phyloP scores from a whole-genome alignment of 2,113 vertebrate genomes.

The Fulica atra region DNA sequence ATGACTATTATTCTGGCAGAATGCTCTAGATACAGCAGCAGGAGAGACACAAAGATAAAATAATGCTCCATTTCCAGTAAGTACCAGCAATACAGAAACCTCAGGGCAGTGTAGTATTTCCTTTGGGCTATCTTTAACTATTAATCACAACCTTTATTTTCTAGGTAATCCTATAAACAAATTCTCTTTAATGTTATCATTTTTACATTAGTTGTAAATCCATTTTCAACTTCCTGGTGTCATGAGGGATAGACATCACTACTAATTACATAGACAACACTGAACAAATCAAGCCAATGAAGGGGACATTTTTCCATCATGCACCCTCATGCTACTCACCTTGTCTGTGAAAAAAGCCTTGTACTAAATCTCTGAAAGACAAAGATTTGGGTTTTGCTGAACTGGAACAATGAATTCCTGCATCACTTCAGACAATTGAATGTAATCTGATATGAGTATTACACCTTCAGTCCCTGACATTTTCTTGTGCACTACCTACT shows the following conservation, averaged over 20 bases:
- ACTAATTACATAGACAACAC: not conserved
- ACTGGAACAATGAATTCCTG: not conserved
- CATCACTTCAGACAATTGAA: not conserved
- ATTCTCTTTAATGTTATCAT: not conserved
- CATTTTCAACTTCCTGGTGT: not conserved
- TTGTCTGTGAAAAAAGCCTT: not conserved
- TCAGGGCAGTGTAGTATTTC: not conserved
- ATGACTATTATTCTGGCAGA: not conserved
- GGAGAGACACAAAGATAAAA: not conserved
- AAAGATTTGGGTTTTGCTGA: not conserved
- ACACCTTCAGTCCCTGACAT: not conserved
- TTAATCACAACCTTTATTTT: not conserved
- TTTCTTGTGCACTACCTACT: not conserved
- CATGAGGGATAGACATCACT: not conserved
- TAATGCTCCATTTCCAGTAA: not conserved
- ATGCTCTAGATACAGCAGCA: not conserved
- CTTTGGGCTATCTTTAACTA: not conserved
- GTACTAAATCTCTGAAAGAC: not conserved
- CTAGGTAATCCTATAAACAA: not conserved
- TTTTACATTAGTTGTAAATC: not conserved
- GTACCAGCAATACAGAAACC: not conserved
- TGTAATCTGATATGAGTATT: not conserved
- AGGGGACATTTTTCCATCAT: not conserved
- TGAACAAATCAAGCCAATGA: not conserved
- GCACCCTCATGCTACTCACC: not conserved